Evolutionary conservation across 53 echinoderm and acorn worm genomes (phyloP).

Genomic region (Patiria pectinifera): DNA sequence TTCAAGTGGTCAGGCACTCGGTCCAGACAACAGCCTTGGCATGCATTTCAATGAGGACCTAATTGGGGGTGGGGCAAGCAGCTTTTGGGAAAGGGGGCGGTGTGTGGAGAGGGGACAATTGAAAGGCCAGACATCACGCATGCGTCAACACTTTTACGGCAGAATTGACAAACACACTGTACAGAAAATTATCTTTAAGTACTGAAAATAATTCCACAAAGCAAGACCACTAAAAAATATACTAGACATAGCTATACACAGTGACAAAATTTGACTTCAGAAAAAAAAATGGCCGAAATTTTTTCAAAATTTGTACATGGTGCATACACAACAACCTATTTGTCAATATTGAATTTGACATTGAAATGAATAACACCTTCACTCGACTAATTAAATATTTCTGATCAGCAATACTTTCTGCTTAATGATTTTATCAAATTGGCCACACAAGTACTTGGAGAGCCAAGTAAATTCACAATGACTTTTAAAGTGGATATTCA

Average conservation of each 20-base stretch:
- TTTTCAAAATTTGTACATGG: too few relatives aligned
- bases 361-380: too few relatives aligned
- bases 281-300: too few relatives aligned
- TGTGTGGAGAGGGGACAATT: not conserved
- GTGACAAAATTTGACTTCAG: not conserved
- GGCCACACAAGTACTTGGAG: too few relatives aligned
- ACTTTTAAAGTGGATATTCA: too few relatives aligned
- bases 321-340: too few relatives aligned
- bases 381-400: too few relatives aligned
- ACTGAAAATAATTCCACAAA: not conserved
- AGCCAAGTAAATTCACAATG: too few relatives aligned
- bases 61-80: slow-evolving; percentile 31
- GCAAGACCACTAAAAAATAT: not conserved
- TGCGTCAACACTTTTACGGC: slow-evolving; percentile 11
- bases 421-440: too few relatives aligned
- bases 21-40: not conserved
- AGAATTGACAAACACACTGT: not conserved
- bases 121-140: slow-evolving; percentile 16
- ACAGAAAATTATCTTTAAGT: not conserved
- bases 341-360: too few relatives aligned
- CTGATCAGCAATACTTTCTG: too few relatives aligned
- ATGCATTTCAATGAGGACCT: not conserved
- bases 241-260: too few relatives aligned
- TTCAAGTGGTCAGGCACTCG: not conserved
- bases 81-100: not conserved